Conservation (phyloP, 1,140 invertebrate species). For the Nymphalis io region DNA sequence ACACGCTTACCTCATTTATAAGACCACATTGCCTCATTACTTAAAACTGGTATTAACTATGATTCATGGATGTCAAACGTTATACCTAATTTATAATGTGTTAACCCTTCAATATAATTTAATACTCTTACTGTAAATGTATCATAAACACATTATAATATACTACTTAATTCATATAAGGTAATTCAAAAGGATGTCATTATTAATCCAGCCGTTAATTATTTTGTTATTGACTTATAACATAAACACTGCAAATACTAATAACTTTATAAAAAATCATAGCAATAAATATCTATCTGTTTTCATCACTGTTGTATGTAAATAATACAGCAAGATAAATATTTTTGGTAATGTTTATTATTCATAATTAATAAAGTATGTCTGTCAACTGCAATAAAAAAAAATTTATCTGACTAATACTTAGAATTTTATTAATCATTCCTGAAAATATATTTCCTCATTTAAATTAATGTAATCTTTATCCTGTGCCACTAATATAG, state of each 20-base stretch:
- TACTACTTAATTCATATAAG: too few relatives aligned
- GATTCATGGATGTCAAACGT: background rate
- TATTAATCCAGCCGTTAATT: too few relatives aligned
- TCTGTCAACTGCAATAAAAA: too few relatives aligned
- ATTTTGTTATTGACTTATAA: too few relatives aligned
- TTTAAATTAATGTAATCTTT: background rate
- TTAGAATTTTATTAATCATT: too few relatives aligned
- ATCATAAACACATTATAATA: background rate
- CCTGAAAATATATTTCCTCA: background rate
- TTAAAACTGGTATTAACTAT: constrained; percentile 2
- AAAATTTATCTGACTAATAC: too few relatives aligned
- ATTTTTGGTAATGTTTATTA: background rate
- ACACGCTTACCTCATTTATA: background rate
- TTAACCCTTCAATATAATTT: constrained; percentile 1
- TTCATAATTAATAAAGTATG: background rate
- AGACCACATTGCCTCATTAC: constrained; percentile 10
- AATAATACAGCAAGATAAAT: too few relatives aligned
- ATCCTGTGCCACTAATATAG: background rate
- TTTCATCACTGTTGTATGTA: too few relatives aligned
- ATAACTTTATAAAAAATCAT: background rate
- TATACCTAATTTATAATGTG: background rate
- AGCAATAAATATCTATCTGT: too few relatives aligned
- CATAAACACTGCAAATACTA: background rate
- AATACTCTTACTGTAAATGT: background rate
- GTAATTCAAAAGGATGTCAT: too few relatives aligned